Conservation (phyloP, 2,888 invertebrate species). For the Autographa pulchrina region DNA sequence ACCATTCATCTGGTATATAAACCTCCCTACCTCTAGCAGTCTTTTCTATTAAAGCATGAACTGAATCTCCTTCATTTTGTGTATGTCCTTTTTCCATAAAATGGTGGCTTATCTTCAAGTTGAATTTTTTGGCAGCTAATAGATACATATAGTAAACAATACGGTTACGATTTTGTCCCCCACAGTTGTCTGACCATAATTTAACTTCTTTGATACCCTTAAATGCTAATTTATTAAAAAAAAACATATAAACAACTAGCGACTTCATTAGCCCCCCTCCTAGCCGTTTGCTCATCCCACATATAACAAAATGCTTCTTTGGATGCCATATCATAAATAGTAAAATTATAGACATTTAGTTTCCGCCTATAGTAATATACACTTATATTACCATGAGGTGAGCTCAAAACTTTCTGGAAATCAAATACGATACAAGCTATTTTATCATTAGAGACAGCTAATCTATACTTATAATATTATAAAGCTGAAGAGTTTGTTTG, state of each 20-base stretch:
- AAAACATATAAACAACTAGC: constrained; percentile 8
- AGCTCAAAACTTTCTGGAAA: constrained; percentile 30
- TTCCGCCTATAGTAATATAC: constrained; percentile 24
- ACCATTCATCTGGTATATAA: constrained; percentile 21
- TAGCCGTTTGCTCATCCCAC: constrained; percentile 16
- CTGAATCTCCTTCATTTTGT: constrained; percentile 16
- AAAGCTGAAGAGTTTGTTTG: too few species aligned
- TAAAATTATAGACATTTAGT: constrained; percentile 16
- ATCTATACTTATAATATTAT: too few species aligned
- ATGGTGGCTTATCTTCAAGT: constrained; percentile 16
- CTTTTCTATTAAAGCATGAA: constrained; percentile 19
- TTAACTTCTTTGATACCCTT: background rate
- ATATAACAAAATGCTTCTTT: constrained; percentile 18
- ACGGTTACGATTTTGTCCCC: constrained; percentile 13
- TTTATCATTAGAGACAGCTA: constrained; percentile 13
- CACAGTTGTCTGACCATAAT: constrained; percentile 13
- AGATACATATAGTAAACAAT: constrained; percentile 9
- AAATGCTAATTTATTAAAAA: constrained; percentile 1
- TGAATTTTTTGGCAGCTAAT: constrained; percentile 6
- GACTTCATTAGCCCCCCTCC: constrained; percentile 14
- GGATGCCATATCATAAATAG: constrained; percentile 14
- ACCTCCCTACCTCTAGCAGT: constrained; percentile 11
- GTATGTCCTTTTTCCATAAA: constrained; percentile 22
- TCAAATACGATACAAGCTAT: constrained; percentile 24
- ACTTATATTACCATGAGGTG: constrained; percentile 24